Percentiles rank a stretch among this genome's conserved stretches.
Evolutionary conservation across 23 tunicate species (phyloP).

Genomic region (Ciona savignyi): DNA sequence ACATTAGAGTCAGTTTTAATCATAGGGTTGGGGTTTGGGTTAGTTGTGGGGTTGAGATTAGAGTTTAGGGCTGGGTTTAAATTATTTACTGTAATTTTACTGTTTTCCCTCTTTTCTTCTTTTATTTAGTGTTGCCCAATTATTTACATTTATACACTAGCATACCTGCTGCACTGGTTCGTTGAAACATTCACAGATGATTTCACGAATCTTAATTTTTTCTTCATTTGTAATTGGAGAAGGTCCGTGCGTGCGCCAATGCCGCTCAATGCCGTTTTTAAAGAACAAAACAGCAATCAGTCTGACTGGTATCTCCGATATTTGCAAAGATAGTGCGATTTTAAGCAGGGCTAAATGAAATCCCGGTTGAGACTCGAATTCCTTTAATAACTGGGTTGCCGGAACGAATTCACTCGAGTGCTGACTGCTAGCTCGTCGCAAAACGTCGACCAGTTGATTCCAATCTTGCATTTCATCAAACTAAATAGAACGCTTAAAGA

Average conservation of each 20-base stretch:
- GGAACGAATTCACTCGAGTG: conserved; percentile 13
- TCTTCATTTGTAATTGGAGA: conserved; percentile 29
- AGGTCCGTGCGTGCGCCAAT: conserved; percentile 68
- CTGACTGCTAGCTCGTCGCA: conserved; percentile 21
- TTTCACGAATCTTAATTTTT: conserved; percentile 32
- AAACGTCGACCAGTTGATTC: conserved; percentile 6
- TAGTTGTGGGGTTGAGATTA: too few relatives aligned
- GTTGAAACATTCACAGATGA: conserved; percentile 31
- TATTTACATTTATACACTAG: too few relatives aligned
- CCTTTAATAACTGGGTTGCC: conserved; percentile 25
- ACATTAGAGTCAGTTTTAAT: too few relatives aligned
- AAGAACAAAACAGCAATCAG: conserved; percentile 58
- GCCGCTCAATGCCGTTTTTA: conserved; percentile 73
- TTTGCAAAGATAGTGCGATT: conserved; percentile 12
- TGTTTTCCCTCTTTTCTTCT: too few relatives aligned
- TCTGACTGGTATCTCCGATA: conserved; percentile 37
- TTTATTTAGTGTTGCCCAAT: too few relatives aligned
- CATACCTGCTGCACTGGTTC: conserved; percentile 47
- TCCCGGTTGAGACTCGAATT: conserved; percentile 15
- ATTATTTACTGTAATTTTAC: too few relatives aligned
- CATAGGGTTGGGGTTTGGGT: too few relatives aligned
- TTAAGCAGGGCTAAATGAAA: conserved; percentile 28
- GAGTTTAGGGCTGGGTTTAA: too few relatives aligned
- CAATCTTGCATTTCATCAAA: neutral
- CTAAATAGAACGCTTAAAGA: too few relatives aligned